Base-by-base conservation (phyloP, 30 jellyfish, hydroid and myxozoan genomes). In the Aurelia sp. region DNA sequence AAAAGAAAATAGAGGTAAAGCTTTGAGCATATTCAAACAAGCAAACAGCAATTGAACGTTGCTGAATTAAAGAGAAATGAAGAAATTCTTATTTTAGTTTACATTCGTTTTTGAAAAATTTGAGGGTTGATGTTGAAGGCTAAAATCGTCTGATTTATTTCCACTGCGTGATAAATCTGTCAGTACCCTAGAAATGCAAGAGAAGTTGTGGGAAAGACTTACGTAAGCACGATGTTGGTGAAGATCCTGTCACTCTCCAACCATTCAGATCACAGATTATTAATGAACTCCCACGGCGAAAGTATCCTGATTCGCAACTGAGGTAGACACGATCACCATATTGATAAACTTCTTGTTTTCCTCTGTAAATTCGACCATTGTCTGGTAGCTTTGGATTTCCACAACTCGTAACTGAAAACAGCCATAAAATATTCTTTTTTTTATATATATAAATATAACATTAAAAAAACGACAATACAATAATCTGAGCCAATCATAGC, bases 251-350 rank as follows among this genome's bases (percentile, higher is more conserved):
- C 8, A 70, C 13, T 21, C 62, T 51, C 89, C 95, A 74, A 23
- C 89, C 95, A 35, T 50, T 30, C 20, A 44, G 1, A 20, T 21
- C 62, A 58, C 95, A 86, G 27, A 44, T 18, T 20, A 55, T 70
- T 16, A 68, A 11, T 11, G 95, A 27, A 69, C 63, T 75, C 8
- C 95, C 95, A 48, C 19, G 33, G 23, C 83, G 78, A 22, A 60
- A 73, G 52, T 74, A 74, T 3, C 95, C 95, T 59, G 70, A 33
- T 3, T 58, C 40, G 40, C 95, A 86, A 22, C 72, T 74, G 73
- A 86, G 62, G 18, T 11, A 48, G 12, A 86, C 62, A 37, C 81
- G 78, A 66, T 66, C 83, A 4, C 95, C 95, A 58, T 74, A 74
- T 16, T 59, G 73, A 47, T 86, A 86, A 40, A 77, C 19, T 2